Percentiles rank a stretch among this genome's conserved stretches.
These are phyloP conservation scores for Hemicordylus capensis DNA, from an alignment of 2,113 vertebrate species.

Conservation along the genomic window DNA sequence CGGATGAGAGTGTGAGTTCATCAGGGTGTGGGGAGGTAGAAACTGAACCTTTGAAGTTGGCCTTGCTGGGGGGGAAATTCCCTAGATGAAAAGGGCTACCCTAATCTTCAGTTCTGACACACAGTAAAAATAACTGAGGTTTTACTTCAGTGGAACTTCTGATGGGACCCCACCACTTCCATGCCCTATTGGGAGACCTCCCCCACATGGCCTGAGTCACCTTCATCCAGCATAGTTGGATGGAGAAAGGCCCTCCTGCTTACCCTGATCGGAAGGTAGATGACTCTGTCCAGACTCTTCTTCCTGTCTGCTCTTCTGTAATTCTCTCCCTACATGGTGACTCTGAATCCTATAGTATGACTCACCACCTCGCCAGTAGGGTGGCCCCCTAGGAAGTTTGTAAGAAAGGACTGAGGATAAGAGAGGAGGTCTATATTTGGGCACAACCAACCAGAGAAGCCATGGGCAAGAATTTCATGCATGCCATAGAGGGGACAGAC, in stretches of 20 bases:
- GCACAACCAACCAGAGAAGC: neutral
- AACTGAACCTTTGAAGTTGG: neutral
- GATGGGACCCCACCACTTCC: neutral
- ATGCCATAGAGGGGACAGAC: neutral
- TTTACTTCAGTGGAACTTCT: neutral
- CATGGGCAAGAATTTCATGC: neutral
- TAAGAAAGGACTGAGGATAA: neutral
- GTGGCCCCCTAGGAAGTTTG: neutral
- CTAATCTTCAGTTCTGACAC: neutral
- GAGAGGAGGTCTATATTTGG: conserved; percentile 14
- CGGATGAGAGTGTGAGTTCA: neutral
- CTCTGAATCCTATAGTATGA: neutral
- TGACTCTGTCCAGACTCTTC: neutral
- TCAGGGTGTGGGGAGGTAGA: neutral
- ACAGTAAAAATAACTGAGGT: neutral
- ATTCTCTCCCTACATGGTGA: neutral
- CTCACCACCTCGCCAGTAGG: neutral
- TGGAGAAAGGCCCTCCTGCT: neutral
- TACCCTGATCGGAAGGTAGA: neutral
- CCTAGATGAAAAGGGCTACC: neutral
- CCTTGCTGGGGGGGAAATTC: neutral
- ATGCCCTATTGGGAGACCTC: neutral
- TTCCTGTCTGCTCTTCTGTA: neutral
- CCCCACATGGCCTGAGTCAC: conserved; percentile 1
- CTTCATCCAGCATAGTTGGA: neutral